Percentiles rank a stretch among this genome's conserved stretches.
These are phyloP conservation scores for Panthera leo DNA, from an alignment of 2,113 vertebrate genomes.

Conservation along the genomic window DNA sequence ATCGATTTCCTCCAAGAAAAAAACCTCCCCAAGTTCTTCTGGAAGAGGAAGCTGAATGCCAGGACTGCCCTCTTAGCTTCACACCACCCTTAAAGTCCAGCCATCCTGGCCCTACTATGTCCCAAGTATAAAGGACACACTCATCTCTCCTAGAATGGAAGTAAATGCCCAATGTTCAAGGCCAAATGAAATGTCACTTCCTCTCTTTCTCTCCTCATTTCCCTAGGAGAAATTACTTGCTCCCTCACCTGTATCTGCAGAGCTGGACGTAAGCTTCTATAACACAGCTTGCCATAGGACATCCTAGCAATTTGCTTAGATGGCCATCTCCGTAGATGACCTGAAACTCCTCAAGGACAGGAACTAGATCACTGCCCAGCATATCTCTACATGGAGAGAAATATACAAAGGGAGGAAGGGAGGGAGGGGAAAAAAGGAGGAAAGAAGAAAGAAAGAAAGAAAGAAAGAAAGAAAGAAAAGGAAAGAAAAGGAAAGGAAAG, in stretches of 20 bases:
- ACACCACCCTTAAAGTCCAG: not conserved
- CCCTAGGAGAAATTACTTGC: not conserved
- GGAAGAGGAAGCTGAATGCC: not conserved
- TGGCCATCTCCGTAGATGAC: not conserved
- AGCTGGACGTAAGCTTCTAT: not conserved
- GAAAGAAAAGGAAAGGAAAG: fast-evolving
- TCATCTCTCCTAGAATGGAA: not conserved
- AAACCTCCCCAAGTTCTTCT: not conserved
- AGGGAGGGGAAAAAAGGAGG: not conserved
- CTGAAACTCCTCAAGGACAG: not conserved
- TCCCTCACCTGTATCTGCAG: not conserved
- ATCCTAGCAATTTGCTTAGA: not conserved
- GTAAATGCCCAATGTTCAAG: not conserved
- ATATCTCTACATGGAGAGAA: not conserved
- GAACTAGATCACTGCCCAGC: not conserved
- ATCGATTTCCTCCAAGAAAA: not conserved
- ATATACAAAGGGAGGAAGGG: not conserved
- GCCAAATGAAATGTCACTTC: not conserved
- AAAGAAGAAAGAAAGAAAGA: fast-evolving
- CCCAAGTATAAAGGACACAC: not conserved
- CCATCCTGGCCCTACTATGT: not conserved
- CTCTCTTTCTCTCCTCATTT: not conserved
- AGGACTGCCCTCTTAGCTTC: not conserved
- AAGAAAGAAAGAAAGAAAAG: not conserved
- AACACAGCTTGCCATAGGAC: not conserved